A percentile compares a stretch with the other conserved stretches of the same genome.
Evolutionary conservation across 2,113 vertebrate species (phyloP).

Genomic region (Macaca mulatta): DNA sequence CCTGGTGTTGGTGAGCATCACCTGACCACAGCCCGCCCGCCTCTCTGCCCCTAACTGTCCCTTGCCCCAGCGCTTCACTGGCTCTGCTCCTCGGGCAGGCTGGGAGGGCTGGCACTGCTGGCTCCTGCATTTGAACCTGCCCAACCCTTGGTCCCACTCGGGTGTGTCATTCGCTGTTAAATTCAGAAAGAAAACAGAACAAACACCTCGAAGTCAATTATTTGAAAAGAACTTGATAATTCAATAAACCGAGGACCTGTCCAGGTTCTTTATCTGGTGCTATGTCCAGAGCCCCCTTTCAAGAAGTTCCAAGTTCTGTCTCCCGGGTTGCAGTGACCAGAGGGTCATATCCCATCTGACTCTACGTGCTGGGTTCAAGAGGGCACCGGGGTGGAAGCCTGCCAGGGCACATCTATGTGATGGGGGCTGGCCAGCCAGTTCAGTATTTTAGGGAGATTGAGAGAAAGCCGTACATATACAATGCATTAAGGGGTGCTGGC

Average conservation of each 20-base stretch:
- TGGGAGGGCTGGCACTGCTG: accelerated
- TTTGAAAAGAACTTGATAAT: neutral
- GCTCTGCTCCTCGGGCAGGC: too few relatives aligned
- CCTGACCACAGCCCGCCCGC: accelerated
- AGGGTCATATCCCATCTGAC: neutral
- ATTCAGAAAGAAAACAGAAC: neutral
- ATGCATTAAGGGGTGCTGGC: neutral
- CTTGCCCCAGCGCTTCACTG: accelerated
- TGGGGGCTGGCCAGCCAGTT: neutral
- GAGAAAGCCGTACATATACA: neutral
- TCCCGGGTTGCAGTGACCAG: neutral
- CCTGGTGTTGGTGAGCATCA: neutral
- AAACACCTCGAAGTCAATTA: neutral
- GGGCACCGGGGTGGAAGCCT: too few relatives aligned
- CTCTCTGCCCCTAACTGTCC: neutral
- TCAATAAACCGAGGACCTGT: neutral
- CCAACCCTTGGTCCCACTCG: too few relatives aligned
- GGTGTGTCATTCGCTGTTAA: neutral
- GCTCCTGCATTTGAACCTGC: neutral
- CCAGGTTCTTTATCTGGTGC: neutral
- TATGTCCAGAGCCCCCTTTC: neutral
- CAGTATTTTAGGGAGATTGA: neutral
- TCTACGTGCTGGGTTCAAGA: too few relatives aligned
- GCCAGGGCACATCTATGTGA: too few relatives aligned
- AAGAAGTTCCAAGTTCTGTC: too few relatives aligned